Percentiles rank a stretch among this genome's conserved stretches.
phyloP scores from a whole-genome alignment of 2,888 invertebrate species.

The Phania funesta region DNA sequence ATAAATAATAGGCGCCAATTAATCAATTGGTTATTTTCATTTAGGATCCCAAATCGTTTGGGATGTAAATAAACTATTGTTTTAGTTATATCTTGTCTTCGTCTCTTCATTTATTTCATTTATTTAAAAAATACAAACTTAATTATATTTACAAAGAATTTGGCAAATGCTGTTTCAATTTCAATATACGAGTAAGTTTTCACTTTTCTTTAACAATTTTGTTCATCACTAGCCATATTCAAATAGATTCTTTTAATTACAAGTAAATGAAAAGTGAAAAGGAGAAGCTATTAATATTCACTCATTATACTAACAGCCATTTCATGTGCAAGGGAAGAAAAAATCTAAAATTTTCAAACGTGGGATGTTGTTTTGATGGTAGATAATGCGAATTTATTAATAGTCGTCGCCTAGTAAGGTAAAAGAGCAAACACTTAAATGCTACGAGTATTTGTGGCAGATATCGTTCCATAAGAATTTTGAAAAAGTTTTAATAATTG shows the following conservation, averaged over 20 bases:
- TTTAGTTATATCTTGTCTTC: not conserved
- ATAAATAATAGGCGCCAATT: too few relatives aligned
- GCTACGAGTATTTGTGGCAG: slow-evolving; percentile 74
- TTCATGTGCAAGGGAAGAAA: not conserved
- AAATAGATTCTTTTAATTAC: not conserved
- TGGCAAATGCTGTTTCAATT: slow-evolving; percentile 62
- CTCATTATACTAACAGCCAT: slow-evolving; percentile 48
- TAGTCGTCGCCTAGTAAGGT: not conserved
- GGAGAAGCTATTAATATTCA: slow-evolving; percentile 28
- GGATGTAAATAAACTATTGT: not conserved
- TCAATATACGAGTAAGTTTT: slow-evolving; percentile 35
- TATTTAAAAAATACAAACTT: slow-evolving; percentile 56
- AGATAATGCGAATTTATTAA: not conserved
- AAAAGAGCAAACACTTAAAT: slow-evolving; percentile 83
- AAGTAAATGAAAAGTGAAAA: slow-evolving; percentile 18
- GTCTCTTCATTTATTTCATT: slow-evolving; percentile 28
- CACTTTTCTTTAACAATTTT: slow-evolving; percentile 38
- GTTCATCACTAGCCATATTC: slow-evolving; percentile 62
- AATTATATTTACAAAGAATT: slow-evolving; percentile 65
- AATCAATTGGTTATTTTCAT: too few relatives aligned
- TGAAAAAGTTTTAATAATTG: slow-evolving; percentile 77
- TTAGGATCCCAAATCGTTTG: too few relatives aligned
- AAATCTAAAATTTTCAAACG: not conserved
- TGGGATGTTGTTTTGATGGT: not conserved
- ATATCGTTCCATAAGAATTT: slow-evolving; percentile 67